Evolutionary conservation across 2,113 vertebrate genomes (phyloP).

Genomic region (Copsychus sechellarum): DNA sequence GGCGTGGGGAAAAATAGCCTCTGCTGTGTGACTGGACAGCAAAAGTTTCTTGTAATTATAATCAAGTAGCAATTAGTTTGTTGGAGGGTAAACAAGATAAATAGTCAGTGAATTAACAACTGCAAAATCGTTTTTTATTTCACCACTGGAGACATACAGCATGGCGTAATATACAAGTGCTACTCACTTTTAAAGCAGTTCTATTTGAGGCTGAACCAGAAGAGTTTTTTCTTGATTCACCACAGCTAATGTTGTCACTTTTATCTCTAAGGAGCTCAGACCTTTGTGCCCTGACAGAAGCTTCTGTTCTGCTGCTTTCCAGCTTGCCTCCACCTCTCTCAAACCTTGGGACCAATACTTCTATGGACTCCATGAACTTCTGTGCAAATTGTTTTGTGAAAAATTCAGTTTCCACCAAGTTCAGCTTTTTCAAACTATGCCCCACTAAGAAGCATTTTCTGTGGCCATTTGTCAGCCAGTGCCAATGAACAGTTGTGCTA

Average conservation of each 20-base stretch:
- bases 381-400: not conserved
- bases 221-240: not conserved
- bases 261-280: not conserved
- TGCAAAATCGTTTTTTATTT: not conserved
- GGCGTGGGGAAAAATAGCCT: constrained; percentile 51
- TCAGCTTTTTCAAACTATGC: not conserved
- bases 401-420: not conserved
- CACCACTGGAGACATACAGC: not conserved
- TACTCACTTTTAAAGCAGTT: not conserved
- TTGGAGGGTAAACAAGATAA: constrained; percentile 62
- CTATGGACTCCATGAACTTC: not conserved
- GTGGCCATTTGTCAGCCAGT: not conserved
- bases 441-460: not conserved
- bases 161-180: not conserved
- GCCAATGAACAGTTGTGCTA: not conserved
- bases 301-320: not conserved
- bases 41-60: constrained; percentile 63
- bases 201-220: not conserved
- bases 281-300: not conserved
- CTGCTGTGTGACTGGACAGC: constrained; percentile 36
- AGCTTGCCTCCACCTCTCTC: not conserved
- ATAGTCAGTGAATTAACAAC: constrained; percentile 21
- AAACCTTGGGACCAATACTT: not conserved
- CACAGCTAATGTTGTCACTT: not conserved
- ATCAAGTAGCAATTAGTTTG: constrained; percentile 65